Evolutionary conservation across 2,888 invertebrate genomes (phyloP).

Genomic region (Cyaniris semiargus): DNA sequence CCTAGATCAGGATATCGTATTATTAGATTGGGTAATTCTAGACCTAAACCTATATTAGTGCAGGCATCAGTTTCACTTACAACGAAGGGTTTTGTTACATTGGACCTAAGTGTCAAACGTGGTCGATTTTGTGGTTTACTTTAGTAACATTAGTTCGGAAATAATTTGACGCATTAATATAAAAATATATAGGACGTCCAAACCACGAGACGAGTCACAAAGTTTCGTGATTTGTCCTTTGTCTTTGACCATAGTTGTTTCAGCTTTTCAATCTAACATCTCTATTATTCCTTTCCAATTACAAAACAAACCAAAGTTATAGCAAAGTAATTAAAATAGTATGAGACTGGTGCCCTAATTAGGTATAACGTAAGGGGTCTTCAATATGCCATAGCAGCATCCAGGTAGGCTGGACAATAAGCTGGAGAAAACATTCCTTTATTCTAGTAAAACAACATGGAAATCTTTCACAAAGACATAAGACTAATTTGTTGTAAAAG

Average conservation of each 20-base stretch:
- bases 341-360: too few species aligned
- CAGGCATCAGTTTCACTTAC: conserved; percentile 20
- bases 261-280: too few species aligned
- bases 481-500: conserved; percentile 11
- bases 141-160: not conserved
- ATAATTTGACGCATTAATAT: not conserved
- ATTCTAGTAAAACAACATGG: not conserved
- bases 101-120: conserved; percentile 3
- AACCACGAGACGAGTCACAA: not conserved
- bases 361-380: too few species aligned
- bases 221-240: not conserved
- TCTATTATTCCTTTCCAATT: too few species aligned
- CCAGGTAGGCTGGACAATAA: too few species aligned
- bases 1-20: conserved; percentile 22
- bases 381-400: too few species aligned
- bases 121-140: conserved; percentile 19
- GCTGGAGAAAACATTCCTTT: too few species aligned
- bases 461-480: not conserved
- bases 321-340: too few species aligned
- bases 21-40: conserved; percentile 29
- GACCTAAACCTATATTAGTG: conserved; percentile 24
- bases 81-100: conserved; percentile 19
- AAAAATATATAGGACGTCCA: not conserved
- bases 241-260: too few species aligned
- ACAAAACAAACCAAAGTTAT: too few species aligned